Percentiles rank a stretch among this genome's conserved stretches.
phyloP scores from a whole-genome alignment of 2,888 invertebrate genomes.

The Caenorhabditis becei region DNA sequence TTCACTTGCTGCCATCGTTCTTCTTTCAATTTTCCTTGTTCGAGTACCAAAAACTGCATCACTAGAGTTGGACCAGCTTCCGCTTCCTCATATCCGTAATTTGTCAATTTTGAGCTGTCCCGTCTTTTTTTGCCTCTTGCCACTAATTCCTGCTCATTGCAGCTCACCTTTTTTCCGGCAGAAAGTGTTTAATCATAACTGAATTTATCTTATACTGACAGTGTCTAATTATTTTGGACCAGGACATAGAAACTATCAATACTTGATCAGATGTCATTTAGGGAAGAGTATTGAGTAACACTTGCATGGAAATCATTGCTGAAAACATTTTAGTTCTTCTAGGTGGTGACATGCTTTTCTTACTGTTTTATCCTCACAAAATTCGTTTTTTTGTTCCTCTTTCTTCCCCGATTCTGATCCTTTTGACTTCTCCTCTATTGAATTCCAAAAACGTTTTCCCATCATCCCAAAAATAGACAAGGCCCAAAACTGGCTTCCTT shows the following conservation, averaged over 20 bases:
- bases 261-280: too few relatives aligned
- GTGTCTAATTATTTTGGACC: too few relatives aligned
- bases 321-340: too few relatives aligned
- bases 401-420: conserved; percentile 1
- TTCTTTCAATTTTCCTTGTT: conserved; percentile 48
- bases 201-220: background rate
- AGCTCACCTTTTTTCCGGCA: background rate
- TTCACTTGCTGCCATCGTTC: conserved; percentile 38
- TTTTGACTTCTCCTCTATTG: background rate
- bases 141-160: conserved; percentile 1
- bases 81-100: conserved; percentile 51
- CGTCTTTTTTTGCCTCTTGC: conserved; percentile 7
- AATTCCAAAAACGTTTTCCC: background rate
- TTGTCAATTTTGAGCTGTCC: conserved; percentile 27
- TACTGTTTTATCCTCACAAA: too few relatives aligned
- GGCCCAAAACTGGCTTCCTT: background rate
- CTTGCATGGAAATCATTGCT: too few relatives aligned
- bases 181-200: background rate
- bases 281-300: too few relatives aligned
- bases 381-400: background rate
- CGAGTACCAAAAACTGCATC: conserved; percentile 24
- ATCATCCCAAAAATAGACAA: conserved; percentile 27
- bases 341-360: too few relatives aligned
- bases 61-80: conserved; percentile 27
- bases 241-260: too few relatives aligned